Conservation (phyloP, 2,113 vertebrate species). For the Phyllostomus discolor region DNA sequence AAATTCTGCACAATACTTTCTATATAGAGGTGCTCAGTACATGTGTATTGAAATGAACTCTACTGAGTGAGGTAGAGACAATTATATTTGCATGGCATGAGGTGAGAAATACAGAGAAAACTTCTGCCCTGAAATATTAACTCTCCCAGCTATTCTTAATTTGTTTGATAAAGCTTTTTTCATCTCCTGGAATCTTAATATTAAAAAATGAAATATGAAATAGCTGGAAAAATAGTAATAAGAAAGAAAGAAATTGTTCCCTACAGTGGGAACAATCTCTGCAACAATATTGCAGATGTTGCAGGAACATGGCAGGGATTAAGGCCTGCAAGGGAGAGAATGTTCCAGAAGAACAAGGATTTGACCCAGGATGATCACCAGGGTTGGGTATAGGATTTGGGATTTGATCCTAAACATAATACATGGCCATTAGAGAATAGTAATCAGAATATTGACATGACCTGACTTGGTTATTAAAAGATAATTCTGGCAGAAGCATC, state of each 20-base stretch:
- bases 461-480: constrained; percentile 11
- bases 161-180: constrained; percentile 5
- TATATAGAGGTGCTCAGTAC: background rate
- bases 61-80: background rate
- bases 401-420: background rate
- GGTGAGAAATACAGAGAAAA: background rate
- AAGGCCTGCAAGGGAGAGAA: background rate
- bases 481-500: background rate
- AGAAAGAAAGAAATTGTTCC: background rate
- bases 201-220: constrained; percentile 44
- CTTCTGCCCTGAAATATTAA: constrained; percentile 13
- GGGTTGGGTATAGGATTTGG: background rate
- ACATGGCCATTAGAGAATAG: background rate
- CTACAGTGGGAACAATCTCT: background rate
- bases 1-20: background rate
- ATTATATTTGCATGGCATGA: background rate
- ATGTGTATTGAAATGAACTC: background rate
- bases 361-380: background rate
- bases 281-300: background rate
- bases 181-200: background rate
- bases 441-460: background rate
- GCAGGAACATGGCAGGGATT: background rate
- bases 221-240: background rate
- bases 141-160: constrained; percentile 24
- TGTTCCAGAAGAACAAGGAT: background rate